Base-by-base conservation (phyloP, 2,888 invertebrate species). In the Orthosia gothica region DNA sequence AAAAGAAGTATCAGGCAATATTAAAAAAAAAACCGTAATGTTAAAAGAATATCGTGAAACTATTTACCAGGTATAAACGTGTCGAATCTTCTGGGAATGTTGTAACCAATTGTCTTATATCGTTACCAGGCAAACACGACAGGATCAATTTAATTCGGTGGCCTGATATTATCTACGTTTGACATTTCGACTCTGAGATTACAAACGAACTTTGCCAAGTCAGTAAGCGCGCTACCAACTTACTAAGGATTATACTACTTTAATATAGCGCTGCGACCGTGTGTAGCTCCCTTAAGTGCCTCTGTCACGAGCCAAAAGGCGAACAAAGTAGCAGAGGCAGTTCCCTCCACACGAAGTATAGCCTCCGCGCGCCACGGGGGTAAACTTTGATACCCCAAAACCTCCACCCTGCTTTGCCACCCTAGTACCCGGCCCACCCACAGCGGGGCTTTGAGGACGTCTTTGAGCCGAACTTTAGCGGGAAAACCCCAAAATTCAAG, bases 401-500 rank as follows among this genome's bases (percentile, higher is more conserved):
- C 93, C 88, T 87, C 90, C 91, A 89, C 89, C 90, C 89, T 86
- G 89, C 87, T 89, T 88, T 91, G 89, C 94, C 94, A 89, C 95
- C 95, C 94, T 92, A 91, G 94, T 94, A 93, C 93, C 92, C 92
- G 87, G 90, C 91, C 94, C 94, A 93, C 95, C 95, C 94, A 92
- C 93, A 91, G 85, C 93, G 94, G 93, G 95, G 89, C 95, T 95
- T 95, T 94, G 94, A 95, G 96, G 95, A 95, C 95, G 95, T 95
- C 96, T 96, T 96, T 96, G 95, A 95, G 92, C 91, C 91, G 91
- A 96, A 96, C 93, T 96, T 95, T 93, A 92, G 93, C 92, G 92
- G 94, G 95, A 95, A 95, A 95, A 95, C 95, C 96, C 96, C 94
- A 94, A 96, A 96, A 95, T 95, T 95, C 94, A 82, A 94, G 94